phyloP scores from a whole-genome alignment of 2,113 vertebrate genomes.

The Grammomys dolichurus region DNA sequence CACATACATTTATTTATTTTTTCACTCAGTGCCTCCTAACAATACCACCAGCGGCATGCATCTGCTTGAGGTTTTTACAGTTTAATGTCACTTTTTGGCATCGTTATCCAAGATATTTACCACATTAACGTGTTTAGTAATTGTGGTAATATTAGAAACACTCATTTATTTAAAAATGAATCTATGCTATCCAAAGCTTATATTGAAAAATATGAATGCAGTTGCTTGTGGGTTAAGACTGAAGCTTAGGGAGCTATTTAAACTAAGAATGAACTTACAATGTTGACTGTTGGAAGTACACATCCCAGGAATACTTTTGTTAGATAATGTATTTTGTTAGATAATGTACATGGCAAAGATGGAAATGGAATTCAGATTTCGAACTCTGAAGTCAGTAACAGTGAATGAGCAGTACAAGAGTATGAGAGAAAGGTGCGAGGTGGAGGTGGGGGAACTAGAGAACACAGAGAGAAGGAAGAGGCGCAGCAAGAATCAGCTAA shows the following conservation, averaged over 20 bases:
- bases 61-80: neutral
- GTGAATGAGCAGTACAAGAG: neutral
- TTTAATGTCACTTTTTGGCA: neutral
- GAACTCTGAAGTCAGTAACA: neutral
- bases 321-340: neutral
- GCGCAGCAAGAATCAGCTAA: accelerated
- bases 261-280: too few relatives aligned
- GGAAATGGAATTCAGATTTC: neutral
- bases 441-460: too few relatives aligned
- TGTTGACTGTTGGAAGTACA: neutral
- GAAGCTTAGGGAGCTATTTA: neutral
- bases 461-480: too few relatives aligned
- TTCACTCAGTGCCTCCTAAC: neutral
- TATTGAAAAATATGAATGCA: neutral
- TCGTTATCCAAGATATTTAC: neutral
- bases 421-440: neutral
- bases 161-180: neutral
- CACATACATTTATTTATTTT: neutral
- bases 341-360: neutral
- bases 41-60: neutral
- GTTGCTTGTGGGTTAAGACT: neutral
- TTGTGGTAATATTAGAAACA: neutral
- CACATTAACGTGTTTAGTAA: neutral
- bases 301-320: neutral
- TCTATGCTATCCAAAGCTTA: neutral